These are phyloP conservation scores for Clusia tigrina DNA, from an alignment of 2,888 invertebrate species.

Conservation along the genomic window DNA sequence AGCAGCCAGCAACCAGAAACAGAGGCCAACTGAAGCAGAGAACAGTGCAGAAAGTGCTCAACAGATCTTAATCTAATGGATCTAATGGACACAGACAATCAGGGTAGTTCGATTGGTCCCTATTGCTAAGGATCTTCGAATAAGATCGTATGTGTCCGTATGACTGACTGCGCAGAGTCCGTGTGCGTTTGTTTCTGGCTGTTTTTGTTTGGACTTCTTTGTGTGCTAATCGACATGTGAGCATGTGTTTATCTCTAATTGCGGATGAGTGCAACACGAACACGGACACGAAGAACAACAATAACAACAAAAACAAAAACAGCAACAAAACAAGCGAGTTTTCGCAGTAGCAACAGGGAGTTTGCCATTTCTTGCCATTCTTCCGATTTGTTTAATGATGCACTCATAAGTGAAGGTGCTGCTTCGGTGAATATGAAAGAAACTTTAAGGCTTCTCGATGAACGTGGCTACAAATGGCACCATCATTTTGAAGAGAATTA, in stretches of 20 bases:
- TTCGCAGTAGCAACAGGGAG: too few species aligned
- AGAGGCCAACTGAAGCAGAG: neutral
- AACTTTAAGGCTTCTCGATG: neutral
- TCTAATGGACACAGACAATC: slow-evolving; percentile 8
- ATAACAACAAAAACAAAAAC: too few species aligned
- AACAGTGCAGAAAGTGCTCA: slow-evolving; percentile 19
- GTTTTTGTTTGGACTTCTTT: slow-evolving; percentile 6
- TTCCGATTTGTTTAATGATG: slow-evolving; percentile 49
- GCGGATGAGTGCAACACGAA: neutral
- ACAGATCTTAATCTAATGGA: slow-evolving; percentile 41
- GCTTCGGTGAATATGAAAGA: slow-evolving; percentile 5
- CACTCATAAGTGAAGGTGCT: slow-evolving; percentile 46
- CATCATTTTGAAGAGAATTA: neutral
- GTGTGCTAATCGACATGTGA: slow-evolving; percentile 36
- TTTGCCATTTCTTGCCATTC: slow-evolving; percentile 12
- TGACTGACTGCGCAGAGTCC: slow-evolving; percentile 28
- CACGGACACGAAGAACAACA: too few species aligned
- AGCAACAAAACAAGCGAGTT: too few species aligned
- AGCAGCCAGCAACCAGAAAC: slow-evolving; percentile 4
- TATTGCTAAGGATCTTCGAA: slow-evolving; percentile 7
- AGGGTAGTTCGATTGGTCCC: neutral
- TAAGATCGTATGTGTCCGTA: slow-evolving; percentile 9
- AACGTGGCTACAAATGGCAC: neutral
- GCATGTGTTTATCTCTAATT: slow-evolving; percentile 29
- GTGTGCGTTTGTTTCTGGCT: slow-evolving; percentile 37